Conservation (phyloP, 2,113 vertebrate species). For the Atractosteus spatula region DNA sequence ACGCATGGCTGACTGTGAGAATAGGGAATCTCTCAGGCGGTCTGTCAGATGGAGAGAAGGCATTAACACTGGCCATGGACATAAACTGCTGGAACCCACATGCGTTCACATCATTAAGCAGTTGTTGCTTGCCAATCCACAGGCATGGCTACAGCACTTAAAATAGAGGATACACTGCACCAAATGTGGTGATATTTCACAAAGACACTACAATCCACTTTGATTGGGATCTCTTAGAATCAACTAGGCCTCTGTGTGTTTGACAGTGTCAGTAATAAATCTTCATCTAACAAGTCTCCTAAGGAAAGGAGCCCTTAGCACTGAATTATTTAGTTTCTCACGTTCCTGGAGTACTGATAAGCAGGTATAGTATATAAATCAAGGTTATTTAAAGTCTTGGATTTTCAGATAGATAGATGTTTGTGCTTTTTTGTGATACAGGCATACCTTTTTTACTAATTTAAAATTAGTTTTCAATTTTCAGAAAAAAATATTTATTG, state of each 20-base stretch:
- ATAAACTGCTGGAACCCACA: not conserved
- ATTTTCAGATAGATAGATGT: too few species aligned
- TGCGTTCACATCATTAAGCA: conserved; percentile 6
- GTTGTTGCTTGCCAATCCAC: conserved; percentile 7
- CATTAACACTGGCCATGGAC: conserved; percentile 10
- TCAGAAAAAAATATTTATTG: too few species aligned
- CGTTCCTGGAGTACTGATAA: conserved; percentile 9
- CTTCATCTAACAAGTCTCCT: conserved; percentile 9
- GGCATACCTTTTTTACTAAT: too few species aligned
- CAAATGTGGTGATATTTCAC: conserved; percentile 24
- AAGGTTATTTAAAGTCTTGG: not conserved
- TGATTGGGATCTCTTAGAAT: conserved; percentile 14
- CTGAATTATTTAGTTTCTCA: not conserved
- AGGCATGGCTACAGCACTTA: conserved; percentile 10
- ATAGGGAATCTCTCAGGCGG: conserved; percentile 12
- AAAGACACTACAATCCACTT: conserved; percentile 11
- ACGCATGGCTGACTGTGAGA: conserved; percentile 11
- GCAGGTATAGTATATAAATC: not conserved
- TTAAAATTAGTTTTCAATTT: too few species aligned
- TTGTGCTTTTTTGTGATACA: too few species aligned
- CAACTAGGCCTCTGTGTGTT: not conserved
- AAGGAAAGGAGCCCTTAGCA: not conserved
- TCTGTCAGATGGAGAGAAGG: conserved; percentile 19
- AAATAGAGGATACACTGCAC: conserved; percentile 20
- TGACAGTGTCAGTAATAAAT: conserved; percentile 19